Percentiles rank a stretch among this genome's conserved stretches.
These are phyloP conservation scores for Papilio xuthus DNA, from an alignment of 1,140 invertebrate species.

Conservation along the genomic window DNA sequence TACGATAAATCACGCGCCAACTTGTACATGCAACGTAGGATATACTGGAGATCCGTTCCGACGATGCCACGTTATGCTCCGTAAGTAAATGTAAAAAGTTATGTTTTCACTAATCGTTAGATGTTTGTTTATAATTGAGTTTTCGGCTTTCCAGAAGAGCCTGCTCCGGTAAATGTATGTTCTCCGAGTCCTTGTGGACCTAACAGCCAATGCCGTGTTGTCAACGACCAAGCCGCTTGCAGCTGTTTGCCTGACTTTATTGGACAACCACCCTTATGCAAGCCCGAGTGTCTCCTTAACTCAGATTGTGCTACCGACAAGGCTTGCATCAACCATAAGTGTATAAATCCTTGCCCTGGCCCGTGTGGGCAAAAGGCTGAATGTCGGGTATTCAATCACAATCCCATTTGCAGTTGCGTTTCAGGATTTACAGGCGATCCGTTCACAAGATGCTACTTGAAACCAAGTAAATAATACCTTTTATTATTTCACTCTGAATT, in stretches of 20 bases:
- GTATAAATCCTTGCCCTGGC: slow-evolving; percentile 85
- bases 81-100: slow-evolving; percentile 74
- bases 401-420: slow-evolving; percentile 83
- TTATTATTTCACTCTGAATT: slow-evolving; percentile 35
- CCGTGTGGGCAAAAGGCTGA: slow-evolving; percentile 85
- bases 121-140: not conserved
- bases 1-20: slow-evolving; percentile 85
- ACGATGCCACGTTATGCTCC: slow-evolving; percentile 76
- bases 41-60: slow-evolving; percentile 85
- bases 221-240: slow-evolving; percentile 82
- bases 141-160: slow-evolving; percentile 74
- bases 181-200: slow-evolving; percentile 85
- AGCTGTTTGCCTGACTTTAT: slow-evolving; percentile 84
- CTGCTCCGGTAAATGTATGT: slow-evolving; percentile 82
- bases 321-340: slow-evolving; percentile 86
- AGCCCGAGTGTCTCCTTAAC: slow-evolving; percentile 85
- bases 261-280: slow-evolving; percentile 84
- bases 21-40: slow-evolving; percentile 83
- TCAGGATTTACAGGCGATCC: slow-evolving; percentile 82
- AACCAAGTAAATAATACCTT: slow-evolving; percentile 81
- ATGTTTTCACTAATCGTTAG: not conserved
- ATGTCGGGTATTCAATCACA: slow-evolving; percentile 85
- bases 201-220: slow-evolving; percentile 84
- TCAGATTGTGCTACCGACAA: slow-evolving; percentile 83
- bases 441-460: slow-evolving; percentile 82